Conservation (phyloP, 1,140 invertebrate species). For the Tyrophagus putrescentiae region DNA sequence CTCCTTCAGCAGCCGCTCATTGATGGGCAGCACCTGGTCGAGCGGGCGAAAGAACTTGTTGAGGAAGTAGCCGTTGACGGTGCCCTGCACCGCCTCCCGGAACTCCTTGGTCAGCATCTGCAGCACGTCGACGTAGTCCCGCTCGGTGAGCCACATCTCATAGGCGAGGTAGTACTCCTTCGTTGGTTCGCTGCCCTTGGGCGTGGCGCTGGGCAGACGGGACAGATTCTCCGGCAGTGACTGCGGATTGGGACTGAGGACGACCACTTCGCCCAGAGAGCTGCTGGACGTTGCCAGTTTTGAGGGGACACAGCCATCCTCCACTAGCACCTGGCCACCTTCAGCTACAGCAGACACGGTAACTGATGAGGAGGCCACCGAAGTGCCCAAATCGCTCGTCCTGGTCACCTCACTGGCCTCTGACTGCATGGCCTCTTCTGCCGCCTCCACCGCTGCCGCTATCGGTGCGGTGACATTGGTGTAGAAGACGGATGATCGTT, state of each 20-base stretch:
- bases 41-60: slow-evolving; percentile 45
- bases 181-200: slow-evolving; percentile 28
- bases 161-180: slow-evolving; percentile 42
- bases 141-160: slow-evolving; percentile 53
- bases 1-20: slow-evolving; percentile 50
- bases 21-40: slow-evolving; percentile 44
- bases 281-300: too few relatives aligned
- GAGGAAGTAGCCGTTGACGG: slow-evolving; percentile 38
- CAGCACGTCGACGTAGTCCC: slow-evolving; percentile 51
- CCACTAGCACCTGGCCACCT: too few relatives aligned
- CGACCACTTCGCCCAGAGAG: too few relatives aligned
- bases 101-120: slow-evolving; percentile 43
- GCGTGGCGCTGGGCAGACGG: not conserved
- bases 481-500: not conserved
- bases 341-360: too few relatives aligned
- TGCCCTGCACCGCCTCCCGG: not conserved
- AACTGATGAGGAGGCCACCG: too few relatives aligned
- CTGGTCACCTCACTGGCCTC: too few relatives aligned
- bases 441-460: not conserved
- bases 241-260: not conserved
- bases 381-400: too few relatives aligned
- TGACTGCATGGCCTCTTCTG: not conserved
- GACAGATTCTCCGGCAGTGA: not conserved
- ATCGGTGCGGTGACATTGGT: not conserved
- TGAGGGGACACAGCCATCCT: too few relatives aligned